Conservation (phyloP, 2,797 vertebrate species). For the Malacoctenus gilli region DNA sequence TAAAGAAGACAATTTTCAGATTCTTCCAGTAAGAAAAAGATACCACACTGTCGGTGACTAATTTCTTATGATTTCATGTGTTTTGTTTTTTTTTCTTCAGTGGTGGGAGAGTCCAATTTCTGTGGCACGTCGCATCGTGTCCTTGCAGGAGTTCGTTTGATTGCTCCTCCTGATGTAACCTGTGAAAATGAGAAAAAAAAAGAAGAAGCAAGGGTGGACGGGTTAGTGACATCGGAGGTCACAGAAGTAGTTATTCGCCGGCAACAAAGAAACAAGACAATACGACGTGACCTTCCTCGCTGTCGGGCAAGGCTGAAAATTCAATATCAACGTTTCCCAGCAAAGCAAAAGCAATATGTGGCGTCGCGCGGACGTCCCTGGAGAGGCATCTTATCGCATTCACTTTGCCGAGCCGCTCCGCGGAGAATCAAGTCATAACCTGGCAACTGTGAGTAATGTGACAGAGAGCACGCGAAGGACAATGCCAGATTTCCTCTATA, state of each 20-base stretch:
- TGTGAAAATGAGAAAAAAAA: slow-evolving; percentile 3
- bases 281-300: not conserved
- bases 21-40: slow-evolving; percentile 32
- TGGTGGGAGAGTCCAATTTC: slow-evolving; percentile 20
- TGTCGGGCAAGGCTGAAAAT: slow-evolving; percentile 12
- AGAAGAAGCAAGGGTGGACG: no score
- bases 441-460: slow-evolving; percentile 21
- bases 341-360: slow-evolving; percentile 38
- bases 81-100: no score
- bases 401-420: slow-evolving; percentile 15
- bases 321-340: slow-evolving; percentile 32
- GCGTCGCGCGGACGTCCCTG: slow-evolving; percentile 3
- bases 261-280: slow-evolving; percentile 15
- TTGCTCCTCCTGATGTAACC: slow-evolving; percentile 32
- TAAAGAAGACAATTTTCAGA: slow-evolving; percentile 7
- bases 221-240: slow-evolving; percentile 26
- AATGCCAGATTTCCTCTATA: not conserved
- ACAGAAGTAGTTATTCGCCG: slow-evolving; percentile 6
- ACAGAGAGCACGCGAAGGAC: slow-evolving; percentile 24
- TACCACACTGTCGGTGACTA: slow-evolving; percentile 43
- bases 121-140: slow-evolving; percentile 7
- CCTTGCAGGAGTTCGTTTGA: slow-evolving; percentile 17
- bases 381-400: slow-evolving; percentile 25
- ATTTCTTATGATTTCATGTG: slow-evolving; percentile 6
- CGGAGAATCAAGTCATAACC: slow-evolving; percentile 24